phyloP scores from a whole-genome alignment of 1,140 invertebrate genomes.

The Mamestra configurata region DNA sequence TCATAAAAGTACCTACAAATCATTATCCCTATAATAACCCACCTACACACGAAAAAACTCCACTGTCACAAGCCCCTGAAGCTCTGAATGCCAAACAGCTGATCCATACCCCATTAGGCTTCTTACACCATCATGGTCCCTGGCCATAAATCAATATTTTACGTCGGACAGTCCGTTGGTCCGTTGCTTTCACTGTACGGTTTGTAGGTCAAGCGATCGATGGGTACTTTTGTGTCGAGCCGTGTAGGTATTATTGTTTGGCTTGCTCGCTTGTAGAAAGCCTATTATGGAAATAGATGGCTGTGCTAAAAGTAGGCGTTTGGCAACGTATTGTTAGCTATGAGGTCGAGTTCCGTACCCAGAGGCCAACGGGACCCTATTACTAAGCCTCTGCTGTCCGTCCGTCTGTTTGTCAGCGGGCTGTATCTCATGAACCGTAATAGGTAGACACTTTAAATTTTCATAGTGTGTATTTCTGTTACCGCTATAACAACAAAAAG shows the following conservation, averaged over 20 bases:
- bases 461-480: too few relatives aligned
- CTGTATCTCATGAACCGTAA: too few relatives aligned
- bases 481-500: too few relatives aligned
- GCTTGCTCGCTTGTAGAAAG: constrained; percentile 4
- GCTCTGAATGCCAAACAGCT: neutral
- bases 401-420: too few relatives aligned
- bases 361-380: too few relatives aligned
- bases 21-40: too few relatives aligned
- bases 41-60: too few relatives aligned
- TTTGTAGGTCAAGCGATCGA: constrained; percentile 39
- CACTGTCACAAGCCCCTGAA: neutral
- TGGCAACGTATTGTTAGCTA: neutral
- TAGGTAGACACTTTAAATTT: too few relatives aligned
- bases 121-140: neutral
- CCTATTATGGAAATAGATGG: constrained; percentile 22
- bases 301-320: neutral
- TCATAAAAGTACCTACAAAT: too few relatives aligned
- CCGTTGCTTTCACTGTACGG: constrained; percentile 10
- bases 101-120: neutral
- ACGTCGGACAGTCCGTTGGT: neutral
- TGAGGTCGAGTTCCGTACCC: too few relatives aligned
- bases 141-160: constrained; percentile 26
- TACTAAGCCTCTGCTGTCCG: too few relatives aligned
- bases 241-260: neutral
- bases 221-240: constrained; percentile 5